Percentiles rank a stretch among this genome's conserved stretches.
phyloP scores from a whole-genome alignment of 2,797 vertebrate species.

The Parambassis ranga region DNA sequence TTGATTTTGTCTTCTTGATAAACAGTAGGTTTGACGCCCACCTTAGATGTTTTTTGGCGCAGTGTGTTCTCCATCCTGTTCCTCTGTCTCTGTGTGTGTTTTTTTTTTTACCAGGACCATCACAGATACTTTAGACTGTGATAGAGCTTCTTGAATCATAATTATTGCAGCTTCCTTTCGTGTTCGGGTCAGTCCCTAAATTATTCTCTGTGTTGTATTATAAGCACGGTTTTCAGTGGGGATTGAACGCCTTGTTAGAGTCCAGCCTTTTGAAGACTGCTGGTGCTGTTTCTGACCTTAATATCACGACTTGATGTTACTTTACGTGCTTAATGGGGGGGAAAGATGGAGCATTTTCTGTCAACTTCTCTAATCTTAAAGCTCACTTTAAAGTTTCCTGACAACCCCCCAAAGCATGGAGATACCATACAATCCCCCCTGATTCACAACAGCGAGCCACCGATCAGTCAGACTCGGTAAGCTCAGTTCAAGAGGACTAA shows the following conservation, averaged over 20 bases:
- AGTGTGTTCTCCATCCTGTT: conserved; percentile 46
- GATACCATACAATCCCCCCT: neutral
- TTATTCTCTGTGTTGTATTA: conserved; percentile 63
- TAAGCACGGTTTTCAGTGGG: conserved; percentile 21
- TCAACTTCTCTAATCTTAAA: neutral
- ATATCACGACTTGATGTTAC: neutral
- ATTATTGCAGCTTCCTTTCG: conserved; percentile 7
- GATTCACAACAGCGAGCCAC: conserved; percentile 7
- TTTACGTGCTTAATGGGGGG: neutral
- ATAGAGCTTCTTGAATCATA: neutral
- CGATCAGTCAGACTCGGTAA: neutral
- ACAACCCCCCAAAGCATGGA: neutral
- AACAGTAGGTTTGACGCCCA: conserved; percentile 64
- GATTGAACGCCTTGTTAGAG: conserved; percentile 14
- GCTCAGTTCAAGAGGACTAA: neutral
- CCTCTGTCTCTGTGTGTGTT: neutral
- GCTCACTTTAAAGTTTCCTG: conserved; percentile 6
- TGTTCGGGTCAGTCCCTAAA: conserved; percentile 26
- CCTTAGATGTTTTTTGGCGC: conserved; percentile 56
- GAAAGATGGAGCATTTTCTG: neutral
- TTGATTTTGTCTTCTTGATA: conserved; percentile 59
- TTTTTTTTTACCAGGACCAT: conserved; percentile 1
- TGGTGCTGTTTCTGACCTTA: neutral
- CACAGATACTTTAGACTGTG: neutral
- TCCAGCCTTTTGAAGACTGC: conserved; percentile 19